These are phyloP conservation scores for Patagioenas fasciata DNA, from an alignment of 2,113 vertebrate species.

Conservation along the genomic window DNA sequence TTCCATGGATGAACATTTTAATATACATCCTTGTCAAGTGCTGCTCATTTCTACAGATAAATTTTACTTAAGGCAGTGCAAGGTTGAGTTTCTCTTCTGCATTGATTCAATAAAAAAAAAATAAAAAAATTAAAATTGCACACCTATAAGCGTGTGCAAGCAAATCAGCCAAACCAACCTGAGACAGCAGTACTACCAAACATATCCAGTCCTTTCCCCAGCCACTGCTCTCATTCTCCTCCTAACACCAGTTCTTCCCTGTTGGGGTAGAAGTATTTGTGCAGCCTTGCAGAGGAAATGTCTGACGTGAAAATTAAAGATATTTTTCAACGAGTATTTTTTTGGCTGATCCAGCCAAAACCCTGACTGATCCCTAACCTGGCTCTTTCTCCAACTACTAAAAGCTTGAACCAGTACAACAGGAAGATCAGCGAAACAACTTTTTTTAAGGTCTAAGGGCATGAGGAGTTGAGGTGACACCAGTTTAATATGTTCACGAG, in stretches of 20 bases:
- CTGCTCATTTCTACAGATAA: not conserved
- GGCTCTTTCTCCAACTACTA: not conserved
- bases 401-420: not conserved
- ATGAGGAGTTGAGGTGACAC: not conserved
- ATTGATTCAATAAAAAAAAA: not conserved
- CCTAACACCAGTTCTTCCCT: not conserved
- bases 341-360: not conserved
- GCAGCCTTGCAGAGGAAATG: not conserved
- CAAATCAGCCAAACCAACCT: not conserved
- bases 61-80: too few species aligned
- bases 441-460: not conserved
- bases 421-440: not conserved
- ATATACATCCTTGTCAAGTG: not conserved
- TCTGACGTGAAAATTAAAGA: not conserved
- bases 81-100: not conserved
- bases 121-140: not conserved
- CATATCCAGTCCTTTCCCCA: not conserved
- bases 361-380: not conserved
- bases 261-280: not conserved
- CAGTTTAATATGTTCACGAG: not conserved
- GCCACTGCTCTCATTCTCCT: not conserved
- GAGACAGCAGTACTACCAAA: not conserved
- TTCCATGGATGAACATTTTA: not conserved
- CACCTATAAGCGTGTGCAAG: not conserved
- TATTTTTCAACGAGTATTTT: not conserved